Evolutionary conservation across 1,140 invertebrate genomes (phyloP), one percentile per base, ranked within the genome.

Genomic region (Camponotus vicinus): DNA sequence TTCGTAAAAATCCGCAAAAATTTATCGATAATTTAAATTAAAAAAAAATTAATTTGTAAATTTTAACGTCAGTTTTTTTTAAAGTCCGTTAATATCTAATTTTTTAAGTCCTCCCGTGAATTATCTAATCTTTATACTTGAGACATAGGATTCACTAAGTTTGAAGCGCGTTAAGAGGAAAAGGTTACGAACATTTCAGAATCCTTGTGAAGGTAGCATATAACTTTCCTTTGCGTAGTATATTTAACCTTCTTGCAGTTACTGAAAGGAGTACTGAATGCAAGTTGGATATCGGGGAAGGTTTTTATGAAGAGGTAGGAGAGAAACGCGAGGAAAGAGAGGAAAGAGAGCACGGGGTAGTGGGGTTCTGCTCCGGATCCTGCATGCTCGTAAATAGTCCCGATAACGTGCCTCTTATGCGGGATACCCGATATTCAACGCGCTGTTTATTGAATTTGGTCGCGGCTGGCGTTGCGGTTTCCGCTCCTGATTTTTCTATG

Each of bases 331-430:
- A 82, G 15, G 21, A 27, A 9, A 11, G 21, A 37, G 21, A 9
- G 57, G 34, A 45, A 15, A 13, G 13, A 9, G 57, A 42, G 37
- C 49, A 52, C 5, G 49, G 5, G 49, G 5, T 55, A 32, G 70
- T n/a, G 27, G 55, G 27, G 40, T 4, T 70, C 52, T 57, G 64
- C 55, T 73, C 69, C 69, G 55, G 69, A 83, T 83, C 57, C 79
- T 61, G 79, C 69, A 83, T 59, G 69, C 79, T 83, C 79, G 79
- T 83, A 83, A 83, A 83, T 83, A 83, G 69, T 83, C 79, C 40
- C 79, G 69, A 83, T 83, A 83, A 83, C 79, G 57, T 40, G 69
- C 79, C 79, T 75, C 71, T 71, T 73, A 73, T 40, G 64, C 78
- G 79, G 55, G 52, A 42, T 83, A 75, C 55, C 67, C 67, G 67